These are phyloP conservation scores for Alloscopus bannaensis DNA, from an alignment of 2,888 invertebrate species.

Conservation along the genomic window DNA sequence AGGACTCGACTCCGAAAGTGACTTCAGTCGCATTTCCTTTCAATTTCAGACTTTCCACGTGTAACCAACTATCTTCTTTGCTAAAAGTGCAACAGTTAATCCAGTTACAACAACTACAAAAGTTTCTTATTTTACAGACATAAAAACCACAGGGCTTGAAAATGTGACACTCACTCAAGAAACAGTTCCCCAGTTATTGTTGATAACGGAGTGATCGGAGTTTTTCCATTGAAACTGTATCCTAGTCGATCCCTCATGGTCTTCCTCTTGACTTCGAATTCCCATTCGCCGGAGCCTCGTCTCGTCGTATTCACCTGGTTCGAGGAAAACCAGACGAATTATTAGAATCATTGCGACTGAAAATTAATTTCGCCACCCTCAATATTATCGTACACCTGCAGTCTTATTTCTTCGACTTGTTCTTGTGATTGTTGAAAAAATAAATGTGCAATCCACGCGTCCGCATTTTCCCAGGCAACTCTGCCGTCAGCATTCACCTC, in stretches of 20 bases:
- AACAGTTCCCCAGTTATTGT: slow-evolving; percentile 49
- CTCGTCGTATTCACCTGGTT: slow-evolving; percentile 67
- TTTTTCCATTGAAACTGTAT: slow-evolving; percentile 58
- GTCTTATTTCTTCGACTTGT: slow-evolving; percentile 3
- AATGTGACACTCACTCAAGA: slow-evolving; percentile 56
- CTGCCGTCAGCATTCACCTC: slow-evolving; percentile 60
- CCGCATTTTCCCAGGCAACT: slow-evolving; percentile 59
- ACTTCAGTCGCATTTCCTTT: slow-evolving; percentile 62
- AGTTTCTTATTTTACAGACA: no score
- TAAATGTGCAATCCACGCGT: slow-evolving; percentile 54
- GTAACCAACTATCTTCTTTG: slow-evolving; percentile 41
- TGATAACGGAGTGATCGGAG: slow-evolving; percentile 56
- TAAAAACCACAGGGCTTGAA: not conserved
- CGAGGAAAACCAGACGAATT: not conserved
- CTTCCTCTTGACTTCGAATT: slow-evolving; percentile 45
- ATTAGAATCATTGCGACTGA: no score
- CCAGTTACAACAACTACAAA: not conserved
- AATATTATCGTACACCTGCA: not conserved
- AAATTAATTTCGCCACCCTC: no score
- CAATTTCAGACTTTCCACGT: slow-evolving; percentile 65
- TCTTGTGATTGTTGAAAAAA: slow-evolving; percentile 44
- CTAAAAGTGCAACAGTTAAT: slow-evolving; percentile 25
- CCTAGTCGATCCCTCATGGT: not conserved
- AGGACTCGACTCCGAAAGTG: slow-evolving; percentile 59
- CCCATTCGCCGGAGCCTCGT: slow-evolving; percentile 57